phyloP scores from a whole-genome alignment of 2,113 vertebrate genomes.

The Macaca fascicularis region T2T-MFA8v1.1 NC_088378.1:136609501-136610000 shows the following conservation, averaged over 20 bases:
- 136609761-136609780: not conserved
- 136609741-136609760: not conserved
- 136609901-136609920: not conserved
- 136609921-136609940: accelerated
- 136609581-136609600: not conserved
- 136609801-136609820: not conserved
- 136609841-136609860: not conserved
- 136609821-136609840: not conserved
- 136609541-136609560: not conserved
- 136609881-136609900: not conserved
- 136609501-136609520: not conserved
- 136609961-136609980: not conserved
- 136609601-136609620: not conserved
- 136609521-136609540: not conserved
- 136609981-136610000: not conserved
- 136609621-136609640: not conserved
- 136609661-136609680: not conserved
- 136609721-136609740: not conserved
- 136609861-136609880: accelerated
- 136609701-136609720: not conserved
- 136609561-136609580: not conserved
- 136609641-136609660: not conserved
- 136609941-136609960: not conserved
- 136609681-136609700: not conserved
- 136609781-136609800: not conserved